Conservation (phyloP, 2,113 vertebrate species). For the Pampusana beccarii region DNA sequence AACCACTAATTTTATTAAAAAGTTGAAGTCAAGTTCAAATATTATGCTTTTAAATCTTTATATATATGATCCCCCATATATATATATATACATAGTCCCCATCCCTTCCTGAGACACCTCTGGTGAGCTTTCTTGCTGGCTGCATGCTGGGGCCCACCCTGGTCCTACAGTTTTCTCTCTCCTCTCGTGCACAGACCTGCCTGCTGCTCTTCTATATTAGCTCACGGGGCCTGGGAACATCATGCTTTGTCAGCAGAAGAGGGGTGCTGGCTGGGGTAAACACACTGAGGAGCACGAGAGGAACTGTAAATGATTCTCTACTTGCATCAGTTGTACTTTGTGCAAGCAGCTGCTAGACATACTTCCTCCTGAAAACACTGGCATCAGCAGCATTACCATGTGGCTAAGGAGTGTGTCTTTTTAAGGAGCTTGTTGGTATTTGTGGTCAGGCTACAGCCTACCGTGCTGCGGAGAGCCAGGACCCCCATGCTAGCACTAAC, state of each 20-base stretch:
- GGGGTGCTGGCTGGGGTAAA: neutral
- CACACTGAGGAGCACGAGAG: neutral
- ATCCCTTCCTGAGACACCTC: neutral
- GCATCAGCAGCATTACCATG: neutral
- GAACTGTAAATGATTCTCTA: neutral
- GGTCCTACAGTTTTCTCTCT: neutral
- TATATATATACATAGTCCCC: neutral
- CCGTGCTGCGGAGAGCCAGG: neutral
- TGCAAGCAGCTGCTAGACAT: neutral
- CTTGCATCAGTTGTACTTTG: neutral
- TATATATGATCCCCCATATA: neutral
- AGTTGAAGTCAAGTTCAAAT: neutral
- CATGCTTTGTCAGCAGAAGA: neutral
- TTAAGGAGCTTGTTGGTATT: neutral
- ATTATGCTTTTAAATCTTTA: neutral
- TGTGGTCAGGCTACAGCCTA: neutral
- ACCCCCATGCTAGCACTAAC: neutral
- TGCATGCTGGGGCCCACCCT: neutral
- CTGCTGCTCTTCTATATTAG: neutral
- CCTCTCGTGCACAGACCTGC: neutral
- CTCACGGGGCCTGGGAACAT: neutral
- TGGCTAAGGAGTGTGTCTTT: neutral
- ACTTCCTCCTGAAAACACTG: neutral
- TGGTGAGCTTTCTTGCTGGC: neutral
- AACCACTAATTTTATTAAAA: neutral